A percentile compares a stretch with the other conserved stretches of the same genome.
phyloP scores from a whole-genome alignment of 2,113 vertebrate species.

The Forbesichthys agassizii region DNA sequence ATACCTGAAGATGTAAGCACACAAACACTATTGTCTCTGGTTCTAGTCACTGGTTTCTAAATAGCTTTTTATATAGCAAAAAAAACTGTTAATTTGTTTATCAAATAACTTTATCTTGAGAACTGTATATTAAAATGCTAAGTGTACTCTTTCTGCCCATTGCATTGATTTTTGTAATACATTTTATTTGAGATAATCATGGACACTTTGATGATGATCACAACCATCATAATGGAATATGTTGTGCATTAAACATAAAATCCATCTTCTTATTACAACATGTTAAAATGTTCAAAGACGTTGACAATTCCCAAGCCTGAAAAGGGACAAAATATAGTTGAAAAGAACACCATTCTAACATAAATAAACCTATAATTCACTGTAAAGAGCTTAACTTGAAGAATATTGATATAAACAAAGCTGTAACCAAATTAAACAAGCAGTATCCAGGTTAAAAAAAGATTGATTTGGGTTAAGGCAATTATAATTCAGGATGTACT shows the following conservation, averaged over 20 bases:
- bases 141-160: slow-evolving; percentile 46
- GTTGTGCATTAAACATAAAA: neutral
- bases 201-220: slow-evolving; percentile 1
- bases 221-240: neutral
- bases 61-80: slow-evolving; percentile 79
- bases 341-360: too few species aligned
- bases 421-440: too few species aligned
- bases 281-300: too few species aligned
- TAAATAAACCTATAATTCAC: neutral
- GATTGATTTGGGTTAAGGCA: too few species aligned
- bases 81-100: slow-evolving; percentile 74
- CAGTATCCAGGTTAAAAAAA: too few species aligned
- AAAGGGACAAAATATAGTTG: too few species aligned
- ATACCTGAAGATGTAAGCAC: slow-evolving; percentile 72
- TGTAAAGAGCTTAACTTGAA: neutral
- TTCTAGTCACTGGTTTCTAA: slow-evolving; percentile 76
- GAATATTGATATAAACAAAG: neutral
- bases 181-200: neutral
- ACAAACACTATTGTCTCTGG: slow-evolving; percentile 65
- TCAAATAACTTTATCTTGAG: slow-evolving; percentile 73
- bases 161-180: slow-evolving; percentile 14
- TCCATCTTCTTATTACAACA: too few species aligned
- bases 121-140: slow-evolving; percentile 73
- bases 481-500: too few species aligned
- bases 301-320: too few species aligned